Conservation (phyloP, 1,140 invertebrate genomes). For the Sitophilus oryzae region DNA sequence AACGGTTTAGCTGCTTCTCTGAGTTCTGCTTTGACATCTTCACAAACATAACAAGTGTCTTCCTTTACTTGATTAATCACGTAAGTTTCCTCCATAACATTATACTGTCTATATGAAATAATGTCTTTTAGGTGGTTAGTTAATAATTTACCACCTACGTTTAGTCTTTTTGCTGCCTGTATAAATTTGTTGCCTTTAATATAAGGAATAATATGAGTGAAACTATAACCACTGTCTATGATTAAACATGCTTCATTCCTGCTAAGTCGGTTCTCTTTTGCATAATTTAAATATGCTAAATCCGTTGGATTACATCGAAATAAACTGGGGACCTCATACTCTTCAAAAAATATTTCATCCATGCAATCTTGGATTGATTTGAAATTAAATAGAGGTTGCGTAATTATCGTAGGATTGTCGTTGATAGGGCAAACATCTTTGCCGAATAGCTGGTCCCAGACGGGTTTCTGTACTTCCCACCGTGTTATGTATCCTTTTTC, state of each 20-base stretch:
- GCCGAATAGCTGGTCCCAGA: slow-evolving; percentile 95
- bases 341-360: slow-evolving; percentile 96
- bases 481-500: slow-evolving; percentile 94
- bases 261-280: slow-evolving; percentile 25
- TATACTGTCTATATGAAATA: slow-evolving; percentile 92
- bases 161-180: slow-evolving; percentile 75
- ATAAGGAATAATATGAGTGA: slow-evolving; percentile 85
- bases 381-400: slow-evolving; percentile 95
- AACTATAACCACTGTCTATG: slow-evolving; percentile 83
- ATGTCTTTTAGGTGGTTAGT: slow-evolving; percentile 99
- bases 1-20: slow-evolving; percentile 62
- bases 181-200: slow-evolving; percentile 77
- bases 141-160: slow-evolving; percentile 93
- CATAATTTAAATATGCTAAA: slow-evolving; percentile 52
- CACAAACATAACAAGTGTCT: slow-evolving; percentile 91
- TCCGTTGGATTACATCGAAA: slow-evolving; percentile 72
- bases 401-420: slow-evolving; percentile 79
- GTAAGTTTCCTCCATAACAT: slow-evolving; percentile 99
- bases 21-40: slow-evolving; percentile 83
- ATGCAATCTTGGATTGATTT: slow-evolving; percentile 86
- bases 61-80: slow-evolving; percentile 99
- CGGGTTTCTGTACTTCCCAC: slow-evolving; percentile 91
- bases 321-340: slow-evolving; percentile 86
- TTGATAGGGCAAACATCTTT: slow-evolving; percentile 77
- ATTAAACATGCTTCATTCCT: slow-evolving; percentile 58